Conservation (phyloP, 2,888 invertebrate species). For the Troilus luridus region DNA sequence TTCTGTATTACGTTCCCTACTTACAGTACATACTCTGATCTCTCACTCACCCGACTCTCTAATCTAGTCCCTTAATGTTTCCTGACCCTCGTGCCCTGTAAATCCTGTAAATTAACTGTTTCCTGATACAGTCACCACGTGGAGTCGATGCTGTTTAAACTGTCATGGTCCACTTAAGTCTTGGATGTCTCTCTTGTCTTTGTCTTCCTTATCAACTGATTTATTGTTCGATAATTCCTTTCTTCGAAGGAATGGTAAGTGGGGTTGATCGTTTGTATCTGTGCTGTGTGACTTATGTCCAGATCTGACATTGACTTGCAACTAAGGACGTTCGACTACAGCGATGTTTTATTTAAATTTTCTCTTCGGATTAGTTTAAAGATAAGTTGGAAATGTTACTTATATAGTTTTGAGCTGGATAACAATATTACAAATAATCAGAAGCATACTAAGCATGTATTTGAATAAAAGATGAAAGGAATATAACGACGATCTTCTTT, state of each 20-base stretch:
- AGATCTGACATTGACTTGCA: background rate
- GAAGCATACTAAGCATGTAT: no score
- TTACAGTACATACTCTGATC: background rate
- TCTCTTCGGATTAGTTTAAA: no score
- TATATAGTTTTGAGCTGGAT: no score
- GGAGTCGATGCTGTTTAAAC: background rate
- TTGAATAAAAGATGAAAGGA: no score
- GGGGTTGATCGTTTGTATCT: background rate
- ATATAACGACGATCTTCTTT: no score
- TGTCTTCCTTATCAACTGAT: conserved; percentile 7
- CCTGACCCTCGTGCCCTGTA: background rate
- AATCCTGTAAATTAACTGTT: conserved; percentile 28
- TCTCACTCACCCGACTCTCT: background rate
- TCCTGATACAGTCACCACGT: conserved; percentile 39
- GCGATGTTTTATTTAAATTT: no score
- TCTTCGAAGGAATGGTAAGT: background rate
- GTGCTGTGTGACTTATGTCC: background rate
- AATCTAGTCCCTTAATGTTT: background rate
- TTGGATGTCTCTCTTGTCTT: background rate
- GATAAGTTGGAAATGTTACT: no score
- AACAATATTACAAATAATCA: no score
- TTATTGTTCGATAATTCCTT: background rate
- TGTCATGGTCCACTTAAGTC: background rate
- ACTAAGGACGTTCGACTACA: background rate
- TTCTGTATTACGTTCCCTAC: no score